Conservation (phyloP, 2,113 vertebrate species). For the Chloroceryle aenea region DNA sequence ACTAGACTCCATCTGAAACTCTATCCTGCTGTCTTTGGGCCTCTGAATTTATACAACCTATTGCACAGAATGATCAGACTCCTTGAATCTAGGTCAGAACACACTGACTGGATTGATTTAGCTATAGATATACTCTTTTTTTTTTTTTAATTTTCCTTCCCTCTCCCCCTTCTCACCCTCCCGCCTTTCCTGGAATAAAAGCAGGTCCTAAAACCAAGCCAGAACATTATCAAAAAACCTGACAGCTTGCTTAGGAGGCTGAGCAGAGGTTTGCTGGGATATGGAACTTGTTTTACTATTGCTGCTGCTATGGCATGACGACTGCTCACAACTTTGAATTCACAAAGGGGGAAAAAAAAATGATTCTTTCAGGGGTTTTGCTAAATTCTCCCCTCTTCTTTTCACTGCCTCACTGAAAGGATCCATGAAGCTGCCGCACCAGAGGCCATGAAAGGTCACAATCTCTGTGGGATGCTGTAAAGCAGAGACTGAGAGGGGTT, state of each 20-base stretch:
- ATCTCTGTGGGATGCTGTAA: conserved; percentile 70
- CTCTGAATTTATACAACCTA: conserved; percentile 61
- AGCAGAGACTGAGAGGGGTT: conserved; percentile 65
- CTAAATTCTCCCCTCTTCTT: conserved; percentile 65
- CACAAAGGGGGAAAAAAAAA: conserved; percentile 1
- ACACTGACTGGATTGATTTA: conserved; percentile 62
- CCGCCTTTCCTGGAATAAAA: conserved; percentile 37
- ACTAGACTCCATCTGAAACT: conserved; percentile 48
- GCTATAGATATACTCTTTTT: not conserved
- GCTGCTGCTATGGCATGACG: conserved; percentile 1
- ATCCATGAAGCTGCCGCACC: conserved; percentile 56
- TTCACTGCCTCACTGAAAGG: conserved; percentile 55
- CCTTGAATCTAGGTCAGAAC: conserved; percentile 70
- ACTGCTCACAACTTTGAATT: conserved; percentile 49
- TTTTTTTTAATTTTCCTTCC: not conserved
- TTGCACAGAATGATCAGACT: conserved; percentile 36
- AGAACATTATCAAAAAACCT: conserved; percentile 44
- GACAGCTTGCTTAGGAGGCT: conserved; percentile 29
- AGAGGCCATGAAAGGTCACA: conserved; percentile 67
- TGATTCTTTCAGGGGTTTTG: conserved; percentile 57
- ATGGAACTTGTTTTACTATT: conserved; percentile 53
- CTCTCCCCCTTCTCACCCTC: not conserved
- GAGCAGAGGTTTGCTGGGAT: conserved; percentile 46
- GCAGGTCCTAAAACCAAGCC: conserved; percentile 17
- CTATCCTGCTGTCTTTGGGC: conserved; percentile 41